Evolutionary conservation across 2,797 vertebrate species (phyloP).

Genomic region (Numenius phaeopus): DNA sequence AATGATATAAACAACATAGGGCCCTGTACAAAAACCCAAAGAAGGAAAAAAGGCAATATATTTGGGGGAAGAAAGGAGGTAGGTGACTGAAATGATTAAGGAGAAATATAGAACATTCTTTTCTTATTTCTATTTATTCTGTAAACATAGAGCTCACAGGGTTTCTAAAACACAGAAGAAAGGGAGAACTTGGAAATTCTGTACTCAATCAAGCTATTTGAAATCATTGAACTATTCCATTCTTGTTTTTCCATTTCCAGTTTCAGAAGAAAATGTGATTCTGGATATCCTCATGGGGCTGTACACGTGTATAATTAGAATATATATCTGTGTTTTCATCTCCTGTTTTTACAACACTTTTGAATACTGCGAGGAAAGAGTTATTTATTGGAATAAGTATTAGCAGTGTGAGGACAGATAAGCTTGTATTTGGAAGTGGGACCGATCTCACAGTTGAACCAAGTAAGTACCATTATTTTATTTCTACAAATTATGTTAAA

Average conservation of each 20-base stretch:
- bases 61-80: background rate
- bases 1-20: background rate
- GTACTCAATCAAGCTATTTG: background rate
- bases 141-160: fast-evolving
- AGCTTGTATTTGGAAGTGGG: background rate
- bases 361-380: background rate
- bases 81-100: background rate
- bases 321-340: background rate
- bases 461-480: slow-evolving; percentile 21
- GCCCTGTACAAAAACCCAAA: slow-evolving; percentile 13
- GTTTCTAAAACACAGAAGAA: background rate
- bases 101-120: background rate
- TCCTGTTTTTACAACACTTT: background rate
- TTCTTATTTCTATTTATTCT: background rate
- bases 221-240: background rate
- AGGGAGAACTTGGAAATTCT: background rate
- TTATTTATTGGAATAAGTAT: background rate
- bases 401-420: background rate
- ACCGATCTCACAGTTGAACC: background rate
- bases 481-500: background rate
- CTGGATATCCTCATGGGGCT: background rate
- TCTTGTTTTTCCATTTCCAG: background rate
- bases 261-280: background rate
- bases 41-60: background rate
- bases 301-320: background rate